Base-by-base conservation (phyloP, 2,888 invertebrate species). In the Meteorus cinctellus region DNA sequence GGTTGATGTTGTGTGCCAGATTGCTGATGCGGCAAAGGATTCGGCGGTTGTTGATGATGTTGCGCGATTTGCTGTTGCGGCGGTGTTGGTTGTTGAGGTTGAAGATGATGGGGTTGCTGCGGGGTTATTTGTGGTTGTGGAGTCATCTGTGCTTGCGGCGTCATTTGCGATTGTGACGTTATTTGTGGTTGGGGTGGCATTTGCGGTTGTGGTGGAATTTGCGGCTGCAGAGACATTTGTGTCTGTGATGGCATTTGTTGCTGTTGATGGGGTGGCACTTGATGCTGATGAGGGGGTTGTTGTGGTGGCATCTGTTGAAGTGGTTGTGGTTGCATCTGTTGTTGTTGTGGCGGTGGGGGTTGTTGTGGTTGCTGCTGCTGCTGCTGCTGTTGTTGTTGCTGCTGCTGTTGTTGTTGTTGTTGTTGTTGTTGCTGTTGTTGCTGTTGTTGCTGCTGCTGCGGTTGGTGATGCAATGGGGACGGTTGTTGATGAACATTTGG, bases 311-410 rank as follows among this genome's bases (percentile, higher is more conserved):
- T 65, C 19, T 65, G 65, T 41, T 65, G 81, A 72, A 72, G 80
- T 59, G 67, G 77, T 14, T 68, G 77, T 29, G 78, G 80, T 71
- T 72, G 74, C 29, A 72, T 87, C 29, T 76, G 77, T n/a, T 77
- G 77, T 24, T 90, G 89, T 27, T 90, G 90, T 69, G 90, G 83
- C 0, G 90, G 90, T 10, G 90, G 88, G 1, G 89, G 88, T n/a
- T n/a, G n/a, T n/a, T n/a, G n/a, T n/a, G n/a, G n/a, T n/a, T n/a
- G n/a, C n/a, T n/a, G n/a, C n/a, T n/a, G n/a, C n/a, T n/a, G n/a
- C n/a, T n/a, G n/a, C n/a, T n/a, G n/a, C n/a, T n/a, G n/a, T 78
- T 6, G 31, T 6, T 6, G 31, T 16, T 4, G 19, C 19, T 41
- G 65, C 45, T 45, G 71, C 41, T 10, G 36, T 65, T 34, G 65